phyloP scores from a whole-genome alignment of 2,888 invertebrate species.

The Lochmaea crataegi region DNA sequence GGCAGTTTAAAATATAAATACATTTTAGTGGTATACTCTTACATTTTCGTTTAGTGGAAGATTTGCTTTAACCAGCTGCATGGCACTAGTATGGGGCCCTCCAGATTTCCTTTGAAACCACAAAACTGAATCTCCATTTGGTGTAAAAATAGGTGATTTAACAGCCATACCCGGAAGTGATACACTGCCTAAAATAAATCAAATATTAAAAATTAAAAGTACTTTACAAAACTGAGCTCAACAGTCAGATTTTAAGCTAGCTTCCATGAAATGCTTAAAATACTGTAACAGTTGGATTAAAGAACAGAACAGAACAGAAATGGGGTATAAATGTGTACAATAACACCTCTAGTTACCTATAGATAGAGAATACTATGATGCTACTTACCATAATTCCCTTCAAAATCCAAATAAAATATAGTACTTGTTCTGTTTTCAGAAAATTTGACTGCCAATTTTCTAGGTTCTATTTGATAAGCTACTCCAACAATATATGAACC shows the following conservation, averaged over 20 bases:
- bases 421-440: slow-evolving; percentile 79
- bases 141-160: slow-evolving; percentile 74
- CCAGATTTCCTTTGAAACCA: slow-evolving; percentile 78
- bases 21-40: slow-evolving; percentile 25
- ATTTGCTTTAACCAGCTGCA: slow-evolving; percentile 70
- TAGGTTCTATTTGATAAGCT: slow-evolving; percentile 77
- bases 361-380: too few relatives aligned
- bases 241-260: too few relatives aligned
- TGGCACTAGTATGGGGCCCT: slow-evolving; percentile 80
- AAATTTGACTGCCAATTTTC: slow-evolving; percentile 81
- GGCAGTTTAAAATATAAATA: too few relatives aligned
- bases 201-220: slow-evolving; percentile 10
- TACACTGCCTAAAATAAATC: slow-evolving; percentile 67
- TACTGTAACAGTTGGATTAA: too few relatives aligned
- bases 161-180: slow-evolving; percentile 69
- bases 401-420: slow-evolving; percentile 71
- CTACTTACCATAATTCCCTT: slow-evolving; percentile 70
- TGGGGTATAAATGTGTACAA: too few relatives aligned
- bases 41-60: slow-evolving; percentile 61
- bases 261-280: too few relatives aligned
- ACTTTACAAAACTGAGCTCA: too few relatives aligned
- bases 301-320: too few relatives aligned
- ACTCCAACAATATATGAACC: slow-evolving; percentile 74
- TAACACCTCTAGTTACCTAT: too few relatives aligned
- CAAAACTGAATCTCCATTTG: slow-evolving; percentile 71